Conservation (phyloP, 2,888 invertebrate species). For the Taphrorychus bicolor region DNA sequence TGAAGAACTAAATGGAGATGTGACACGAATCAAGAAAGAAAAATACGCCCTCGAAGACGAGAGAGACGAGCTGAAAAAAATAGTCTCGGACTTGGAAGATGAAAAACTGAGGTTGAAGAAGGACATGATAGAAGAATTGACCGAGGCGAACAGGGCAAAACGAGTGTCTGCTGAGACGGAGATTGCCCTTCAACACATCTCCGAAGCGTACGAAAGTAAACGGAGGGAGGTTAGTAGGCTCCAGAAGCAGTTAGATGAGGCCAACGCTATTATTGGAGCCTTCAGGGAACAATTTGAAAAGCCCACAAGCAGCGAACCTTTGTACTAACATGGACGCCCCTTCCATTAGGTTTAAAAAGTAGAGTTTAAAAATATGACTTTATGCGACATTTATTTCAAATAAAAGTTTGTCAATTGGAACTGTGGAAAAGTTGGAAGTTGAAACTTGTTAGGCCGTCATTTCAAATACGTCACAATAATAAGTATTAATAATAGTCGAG, state of each 20-base stretch:
- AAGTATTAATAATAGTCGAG: too few relatives aligned
- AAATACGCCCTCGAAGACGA: constrained; percentile 44
- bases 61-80: constrained; percentile 42
- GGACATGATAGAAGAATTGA: constrained; percentile 48
- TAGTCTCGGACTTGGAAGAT: constrained; percentile 45
- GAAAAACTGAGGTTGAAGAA: constrained; percentile 46
- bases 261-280: constrained; percentile 43
- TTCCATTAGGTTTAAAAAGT: too few relatives aligned
- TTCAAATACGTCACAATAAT: too few relatives aligned
- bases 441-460: too few relatives aligned
- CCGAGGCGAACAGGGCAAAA: constrained; percentile 47
- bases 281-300: constrained; percentile 48
- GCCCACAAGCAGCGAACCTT: too few relatives aligned
- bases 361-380: too few relatives aligned
- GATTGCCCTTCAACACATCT: constrained; percentile 47
- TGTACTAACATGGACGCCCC: too few relatives aligned
- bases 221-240: constrained; percentile 43
- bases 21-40: constrained; percentile 38
- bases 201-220: constrained; percentile 47
- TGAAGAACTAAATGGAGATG: constrained; percentile 40
- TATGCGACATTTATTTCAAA: too few relatives aligned
- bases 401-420: too few relatives aligned
- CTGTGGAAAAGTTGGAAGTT: too few relatives aligned
- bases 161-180: constrained; percentile 46
- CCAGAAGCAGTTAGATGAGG: constrained; percentile 45